These are phyloP conservation scores for Diadema setosum DNA, from an alignment of 35 echinoderm and acorn worm species.

Conservation along the genomic window DNA sequence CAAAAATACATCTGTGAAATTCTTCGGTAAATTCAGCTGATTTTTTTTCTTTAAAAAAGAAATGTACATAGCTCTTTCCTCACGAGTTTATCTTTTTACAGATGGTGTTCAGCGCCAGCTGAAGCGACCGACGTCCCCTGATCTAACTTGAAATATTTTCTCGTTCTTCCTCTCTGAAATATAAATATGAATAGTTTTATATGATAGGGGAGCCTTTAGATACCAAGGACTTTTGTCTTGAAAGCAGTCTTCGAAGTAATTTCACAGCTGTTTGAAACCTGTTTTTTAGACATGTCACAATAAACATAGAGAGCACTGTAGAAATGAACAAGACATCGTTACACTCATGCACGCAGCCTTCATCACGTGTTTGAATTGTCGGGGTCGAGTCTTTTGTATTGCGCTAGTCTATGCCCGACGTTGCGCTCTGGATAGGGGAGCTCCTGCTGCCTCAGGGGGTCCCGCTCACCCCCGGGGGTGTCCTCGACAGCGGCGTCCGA, in stretches of 20 bases:
- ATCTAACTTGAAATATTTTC: too few relatives aligned
- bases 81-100: not conserved
- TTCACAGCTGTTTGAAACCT: not conserved
- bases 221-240: not conserved
- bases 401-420: constrained; percentile 39
- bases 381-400: constrained; percentile 19
- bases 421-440: constrained; percentile 43
- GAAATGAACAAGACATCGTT: too few relatives aligned
- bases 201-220: not conserved
- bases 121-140: not conserved
- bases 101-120: not conserved
- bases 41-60: too few relatives aligned
- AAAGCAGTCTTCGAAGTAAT: not conserved
- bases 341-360: constrained; percentile 10
- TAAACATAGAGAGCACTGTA: too few relatives aligned
- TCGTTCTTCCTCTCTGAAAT: too few relatives aligned
- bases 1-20: constrained; percentile 25
- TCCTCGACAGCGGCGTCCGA: not conserved
- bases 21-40: not conserved
- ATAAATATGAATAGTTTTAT: too few relatives aligned
- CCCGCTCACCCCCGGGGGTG: not conserved
- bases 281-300: too few relatives aligned
- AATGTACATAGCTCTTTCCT: not conserved
- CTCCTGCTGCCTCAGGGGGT: constrained; percentile 11
- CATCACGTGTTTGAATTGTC: constrained; percentile 1